Evolutionary conservation across 37 sponge, comb jelly and placozoan species (phyloP), one percentile per base, ranked within the genome.

Genomic region (Dysidea cf. avara): DNA sequence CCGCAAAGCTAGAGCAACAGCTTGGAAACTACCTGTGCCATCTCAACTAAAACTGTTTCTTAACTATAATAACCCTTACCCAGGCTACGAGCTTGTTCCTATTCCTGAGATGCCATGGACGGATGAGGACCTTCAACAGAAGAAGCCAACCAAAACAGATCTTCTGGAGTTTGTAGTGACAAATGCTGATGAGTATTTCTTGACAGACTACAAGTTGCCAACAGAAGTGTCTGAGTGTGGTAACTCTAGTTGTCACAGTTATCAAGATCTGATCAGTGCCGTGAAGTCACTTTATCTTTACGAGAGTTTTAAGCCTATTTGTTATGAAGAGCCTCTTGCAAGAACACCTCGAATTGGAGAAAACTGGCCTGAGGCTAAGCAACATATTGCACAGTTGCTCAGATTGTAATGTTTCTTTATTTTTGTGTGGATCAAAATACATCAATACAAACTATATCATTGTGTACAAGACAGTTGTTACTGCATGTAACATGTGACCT

Each of bases 21-120:
- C 76, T 2, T 7, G 61, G 33, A 57, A 76, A 7, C 77, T 83
- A 21, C 84, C 84, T 18, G 14, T 83, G 51, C 84, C 84, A 14
- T 47, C 84, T 17, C 28, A 47, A 16, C 39, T 69, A 22, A 83
- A 76, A 52, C 48, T 83, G 39, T 76, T 77, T 59, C 21, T 83
- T 36, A 83, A 83, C 43, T 76, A 76, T 38, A 22, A 40, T 20
- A 64, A 31, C 28, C 77, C 84, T 0, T 83, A 74, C 51, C 59
- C 64, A 52, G 77, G 77, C 9, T 83, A 63, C 55, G 77, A 69
- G 49, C 56, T 59, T 0, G 47, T 64, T 0, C 31, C 71, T 13
- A 16, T 74, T 20, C 77, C 77, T 6, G 64, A 46, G 18, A 29
- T 36, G n/a, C 84, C 84, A 13, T 83, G 84, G 84, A 71, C 65